Base-by-base conservation (phyloP, 2,888 invertebrate genomes). In the Hyles lineata region DNA sequence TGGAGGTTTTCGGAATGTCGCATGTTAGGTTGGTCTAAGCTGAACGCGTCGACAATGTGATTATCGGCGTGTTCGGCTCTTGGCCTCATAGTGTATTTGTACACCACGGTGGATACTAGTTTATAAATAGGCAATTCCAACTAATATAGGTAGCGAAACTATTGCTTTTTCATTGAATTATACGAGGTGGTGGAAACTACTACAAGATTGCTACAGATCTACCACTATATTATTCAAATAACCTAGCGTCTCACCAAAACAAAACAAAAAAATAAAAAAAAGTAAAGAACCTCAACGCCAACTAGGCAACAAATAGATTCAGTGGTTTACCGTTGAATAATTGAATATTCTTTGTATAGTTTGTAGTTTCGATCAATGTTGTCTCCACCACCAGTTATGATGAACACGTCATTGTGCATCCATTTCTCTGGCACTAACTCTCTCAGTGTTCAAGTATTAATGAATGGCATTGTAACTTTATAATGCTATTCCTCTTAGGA, bases 91-190 rank as follows among this genome's bases (percentile, higher is more conserved):
- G 2, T 17, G 35, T 35, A n/a, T 59, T 59, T 50, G 8, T 58
- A 60, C 69, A 59, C 17, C 2, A 19, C 58, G 32, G 43, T 35
- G 59, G 67, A 50, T 67, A 67, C 50, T 67, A 67, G 50, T 67
- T 67, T 61, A 71, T 74, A 70, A 43, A 67, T 71, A 72, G 70
- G 69, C 69, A 61, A 73, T 73, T 73, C 62, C 73, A 73, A 77
- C 78, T 77, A 74, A 75, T 76, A 74, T 78, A 80, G 76, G 78
- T 77, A 75, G 79, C 79, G 75, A 76, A 74, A 63, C 23, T 72
- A 75, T 74, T 76, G 73, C 71, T 73, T 59, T 72, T 74, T 72
- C 17, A 70, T 71, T 72, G 55, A 72, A 75, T 71, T 29, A 72
- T 43, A 15, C 43, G 15, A 11, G 43, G 15, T 43, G 43, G 43